Conservation (phyloP, 2,888 invertebrate genomes). For the Desoria tigrina region DNA sequence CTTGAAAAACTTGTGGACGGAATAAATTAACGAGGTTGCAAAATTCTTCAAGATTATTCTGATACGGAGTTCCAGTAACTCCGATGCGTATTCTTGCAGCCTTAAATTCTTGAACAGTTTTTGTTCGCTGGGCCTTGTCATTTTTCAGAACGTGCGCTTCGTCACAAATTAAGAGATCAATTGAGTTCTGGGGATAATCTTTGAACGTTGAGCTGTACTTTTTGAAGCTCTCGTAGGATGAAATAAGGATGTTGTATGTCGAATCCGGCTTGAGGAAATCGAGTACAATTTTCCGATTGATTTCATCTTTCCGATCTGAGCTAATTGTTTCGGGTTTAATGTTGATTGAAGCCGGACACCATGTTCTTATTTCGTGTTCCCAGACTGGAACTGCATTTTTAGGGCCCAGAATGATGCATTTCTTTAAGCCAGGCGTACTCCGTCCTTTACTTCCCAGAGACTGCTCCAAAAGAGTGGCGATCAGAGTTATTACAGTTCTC, state of each 20-base stretch:
- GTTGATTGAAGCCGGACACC: neutral
- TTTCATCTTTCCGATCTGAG: neutral
- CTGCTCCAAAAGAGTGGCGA: neutral
- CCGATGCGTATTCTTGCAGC: neutral
- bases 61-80: conserved; percentile 11
- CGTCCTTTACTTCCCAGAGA: neutral
- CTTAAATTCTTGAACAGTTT: neutral
- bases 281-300: neutral
- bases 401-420: neutral
- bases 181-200: neutral
- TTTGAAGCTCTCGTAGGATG: conserved; percentile 10
- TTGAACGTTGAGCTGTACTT: neutral
- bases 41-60: conserved; percentile 5
- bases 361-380: neutral
- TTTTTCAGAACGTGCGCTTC: conserved; percentile 8
- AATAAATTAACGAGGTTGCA: conserved; percentile 8
- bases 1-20: neutral
- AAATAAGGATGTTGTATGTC: neutral
- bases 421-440: neutral
- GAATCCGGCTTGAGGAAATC: neutral
- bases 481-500: neutral
- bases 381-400: conserved; percentile 8
- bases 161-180: conserved; percentile 7
- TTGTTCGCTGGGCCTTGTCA: neutral
- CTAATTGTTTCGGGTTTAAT: neutral